Evolutionary conservation across 2,888 invertebrate genomes (phyloP), one percentile per base, ranked within the genome.

Genomic region (Leptinotarsa peninsularis): DNA sequence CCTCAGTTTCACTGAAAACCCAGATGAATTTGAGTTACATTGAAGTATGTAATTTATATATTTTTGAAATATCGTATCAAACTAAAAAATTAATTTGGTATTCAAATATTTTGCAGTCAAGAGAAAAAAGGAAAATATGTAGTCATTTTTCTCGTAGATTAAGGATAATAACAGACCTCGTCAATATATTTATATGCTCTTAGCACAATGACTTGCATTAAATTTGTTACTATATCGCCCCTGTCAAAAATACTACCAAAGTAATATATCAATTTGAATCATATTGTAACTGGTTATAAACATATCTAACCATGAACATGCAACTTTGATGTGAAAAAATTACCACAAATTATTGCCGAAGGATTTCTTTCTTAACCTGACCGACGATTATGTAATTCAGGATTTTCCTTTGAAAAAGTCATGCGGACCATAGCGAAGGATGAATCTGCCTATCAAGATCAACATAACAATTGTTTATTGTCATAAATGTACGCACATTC

Each of bases 391-490:
- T 43, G 63, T 27, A 43, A 63, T n/a, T 33, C 63, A 63, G 43
- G 43, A 63, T 27, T 58, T 27, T 58, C 4, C 58, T 58, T 63
- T 63, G 63, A 63, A 63, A 58, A 63, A 43, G 10, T n/a, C 17
- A 63, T 18, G 13, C 63, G 43, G 63, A 63, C 33, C 27, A 63
- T 14, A 13, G 17, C 43, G 63, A 63, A 63, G 63, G 63, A 27
- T 33, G 63, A 33, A 43, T n/a, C n/a, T 63, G 33, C 7, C 63
- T 63, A 63, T 63, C 63, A 63, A 63, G 63, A 63, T 63, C 43
- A 63, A 63, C 63, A 63, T 15, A 63, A 17, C 63, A 63, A 63
- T 63, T 63, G 63, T 63, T 63, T 63, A 63, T 63, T 33, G 63
- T 63, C 14, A 63, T 33, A 15, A 63, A 63, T 33, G 33, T 63